These are phyloP conservation scores for Cheilosia grossa DNA, from an alignment of 2,888 invertebrate genomes.

Conservation along the genomic window DNA sequence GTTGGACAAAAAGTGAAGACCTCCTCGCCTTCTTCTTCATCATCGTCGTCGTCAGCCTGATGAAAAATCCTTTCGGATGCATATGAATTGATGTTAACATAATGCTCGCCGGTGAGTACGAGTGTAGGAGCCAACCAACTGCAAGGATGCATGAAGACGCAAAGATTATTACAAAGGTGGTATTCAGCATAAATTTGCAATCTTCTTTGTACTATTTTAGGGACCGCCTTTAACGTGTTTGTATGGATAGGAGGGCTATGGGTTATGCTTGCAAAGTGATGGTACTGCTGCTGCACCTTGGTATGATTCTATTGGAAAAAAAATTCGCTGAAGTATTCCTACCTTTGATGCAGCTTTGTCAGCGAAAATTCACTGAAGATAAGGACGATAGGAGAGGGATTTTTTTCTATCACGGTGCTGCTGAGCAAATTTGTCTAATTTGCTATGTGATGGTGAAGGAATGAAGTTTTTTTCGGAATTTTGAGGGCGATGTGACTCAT, in stretches of 20 bases:
- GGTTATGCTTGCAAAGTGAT: constrained; percentile 42
- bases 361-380: neutral
- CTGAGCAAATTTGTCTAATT: neutral
- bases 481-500: no score
- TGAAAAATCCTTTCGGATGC: constrained; percentile 49
- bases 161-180: constrained; percentile 64
- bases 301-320: constrained; percentile 11
- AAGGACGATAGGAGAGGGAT: neutral
- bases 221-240: constrained; percentile 29
- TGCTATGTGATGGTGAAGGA: neutral
- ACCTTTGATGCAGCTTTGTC: constrained; percentile 8
- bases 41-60: constrained; percentile 36
- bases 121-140: constrained; percentile 31
- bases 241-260: neutral
- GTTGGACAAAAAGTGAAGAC: neutral
- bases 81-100: constrained; percentile 52
- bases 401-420: neutral
- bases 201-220: constrained; percentile 49
- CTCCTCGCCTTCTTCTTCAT: constrained; percentile 19
- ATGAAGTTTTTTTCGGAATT: no score
- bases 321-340: neutral
- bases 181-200: constrained; percentile 74
- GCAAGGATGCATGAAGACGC: constrained; percentile 51
- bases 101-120: constrained; percentile 26
- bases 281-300: constrained; percentile 42